These are phyloP conservation scores for Ricordea florida DNA, from an alignment of 92 coral and sea anemone genomes.

Conservation along the genomic window DNA sequence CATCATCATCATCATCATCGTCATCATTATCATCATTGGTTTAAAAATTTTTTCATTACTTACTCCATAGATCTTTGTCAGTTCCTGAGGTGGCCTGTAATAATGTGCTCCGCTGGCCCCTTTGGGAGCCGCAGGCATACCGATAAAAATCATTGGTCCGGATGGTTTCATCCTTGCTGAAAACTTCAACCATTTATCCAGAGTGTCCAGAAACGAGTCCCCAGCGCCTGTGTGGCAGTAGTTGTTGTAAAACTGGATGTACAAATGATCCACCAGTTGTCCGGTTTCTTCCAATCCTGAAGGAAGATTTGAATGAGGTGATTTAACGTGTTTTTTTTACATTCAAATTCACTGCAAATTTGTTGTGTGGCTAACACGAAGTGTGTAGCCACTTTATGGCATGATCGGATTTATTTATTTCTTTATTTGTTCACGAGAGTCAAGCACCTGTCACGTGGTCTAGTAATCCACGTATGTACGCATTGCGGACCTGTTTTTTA, in stretches of 20 bases:
- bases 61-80: slow-evolving; percentile 55
- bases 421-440: no score
- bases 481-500: no score
- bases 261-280: slow-evolving; percentile 72
- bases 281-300: slow-evolving; percentile 78
- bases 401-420: no score
- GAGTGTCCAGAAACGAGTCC: slow-evolving; percentile 47
- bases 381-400: no score
- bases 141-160: slow-evolving; percentile 82
- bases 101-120: slow-evolving; percentile 73
- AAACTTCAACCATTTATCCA: slow-evolving; percentile 71
- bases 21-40: background rate
- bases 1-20: no score
- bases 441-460: no score
- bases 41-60: background rate
- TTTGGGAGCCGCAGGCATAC: slow-evolving; percentile 68
- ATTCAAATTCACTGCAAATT: no score
- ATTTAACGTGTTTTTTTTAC: background rate
- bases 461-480: no score
- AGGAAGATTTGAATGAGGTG: background rate
- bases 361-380: no score
- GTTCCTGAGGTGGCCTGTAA: slow-evolving; percentile 75
- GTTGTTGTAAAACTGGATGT: slow-evolving; percentile 84
- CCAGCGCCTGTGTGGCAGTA: slow-evolving; percentile 88
- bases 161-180: slow-evolving; percentile 38